Evolutionary conservation across 2,888 invertebrate species (phyloP).

Genomic region (Galerucella nymphaeae): DNA sequence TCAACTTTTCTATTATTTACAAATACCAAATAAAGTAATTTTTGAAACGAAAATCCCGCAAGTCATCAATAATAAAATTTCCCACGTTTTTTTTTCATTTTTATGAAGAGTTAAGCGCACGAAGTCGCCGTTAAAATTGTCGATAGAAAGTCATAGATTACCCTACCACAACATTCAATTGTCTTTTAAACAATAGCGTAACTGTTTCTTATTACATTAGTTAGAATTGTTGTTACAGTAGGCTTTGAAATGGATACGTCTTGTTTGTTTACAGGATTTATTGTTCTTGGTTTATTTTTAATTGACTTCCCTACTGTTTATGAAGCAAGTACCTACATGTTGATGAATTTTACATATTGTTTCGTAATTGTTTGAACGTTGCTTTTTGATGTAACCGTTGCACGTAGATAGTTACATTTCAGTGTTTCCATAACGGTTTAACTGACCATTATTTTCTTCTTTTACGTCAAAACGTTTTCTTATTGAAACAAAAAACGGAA

Average conservation of each 20-base stretch:
- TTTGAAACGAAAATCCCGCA: constrained; percentile 23
- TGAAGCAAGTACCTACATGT: neutral
- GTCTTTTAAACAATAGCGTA: constrained; percentile 50
- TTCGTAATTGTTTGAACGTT: neutral
- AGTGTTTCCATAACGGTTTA: too few relatives aligned
- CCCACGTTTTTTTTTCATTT: constrained; percentile 37
- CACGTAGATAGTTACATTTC: too few relatives aligned
- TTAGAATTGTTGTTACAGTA: constrained; percentile 41
- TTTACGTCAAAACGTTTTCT: neutral
- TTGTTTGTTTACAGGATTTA: constrained; percentile 39
- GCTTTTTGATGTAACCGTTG: too few relatives aligned
- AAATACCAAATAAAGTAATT: constrained; percentile 37
- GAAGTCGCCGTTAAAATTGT: constrained; percentile 40
- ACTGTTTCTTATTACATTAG: constrained; percentile 45
- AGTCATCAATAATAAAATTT: constrained; percentile 39
- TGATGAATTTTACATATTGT: neutral
- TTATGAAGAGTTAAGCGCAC: constrained; percentile 39
- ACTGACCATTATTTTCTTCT: too few relatives aligned
- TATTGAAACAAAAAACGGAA: too few relatives aligned
- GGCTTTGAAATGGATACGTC: constrained; percentile 44
- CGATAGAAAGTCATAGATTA: constrained; percentile 52
- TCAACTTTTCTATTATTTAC: constrained; percentile 3
- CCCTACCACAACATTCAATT: constrained; percentile 48
- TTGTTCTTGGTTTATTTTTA: constrained; percentile 33
- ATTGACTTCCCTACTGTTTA: constrained; percentile 27